Evolutionary conservation across 2,797 vertebrate species (phyloP), one percentile per base, ranked within the genome.

Genomic region (Phrynocephalus forsythii): DNA sequence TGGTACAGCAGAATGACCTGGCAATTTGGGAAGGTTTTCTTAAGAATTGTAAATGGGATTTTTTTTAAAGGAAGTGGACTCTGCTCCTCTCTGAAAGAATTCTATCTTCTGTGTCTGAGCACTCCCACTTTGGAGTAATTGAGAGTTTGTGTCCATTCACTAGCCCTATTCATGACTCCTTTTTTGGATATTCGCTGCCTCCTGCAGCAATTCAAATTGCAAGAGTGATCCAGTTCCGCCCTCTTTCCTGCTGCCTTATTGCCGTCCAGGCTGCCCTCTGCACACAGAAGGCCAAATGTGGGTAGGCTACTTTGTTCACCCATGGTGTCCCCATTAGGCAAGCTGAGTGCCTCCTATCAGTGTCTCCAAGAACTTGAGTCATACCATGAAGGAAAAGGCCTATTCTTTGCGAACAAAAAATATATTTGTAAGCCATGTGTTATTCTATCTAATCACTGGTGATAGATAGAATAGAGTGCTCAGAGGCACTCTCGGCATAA

Each of bases 1-100:
- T 71, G 85, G 91, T 93, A 91, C 91, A 92, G 87, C 82, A 90
- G 82, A 93, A 22, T 84, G 82, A 87, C 88, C 91, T 93, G 85
- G 88, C 89, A 90, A 83, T 87, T 86, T 84, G 72, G 83, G 80
- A 63, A 82, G 72, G n/a, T 22, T 91, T 78, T 52, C 86, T 79
- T 48, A 0, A 0, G 10, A 30, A 0, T 20, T 90, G 88, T 91
- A 94, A 92, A 89, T 89, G 92, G 89, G 89, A 68, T 15, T 80
- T 86, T 11, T 79, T 76, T 78, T 13, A 75, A 44, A 44, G 22
- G n/a, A 0, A 11, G 83, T 48, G 33, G 26, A 5, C 60, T 81
- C 20, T 3, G 11, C 5, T 73, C 28, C 24, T 63, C 68, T 18
- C 6, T 72, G 52, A 72, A 80, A 48, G 6, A 60, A 30, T 28